Evolutionary conservation across 2,113 vertebrate genomes (phyloP).

Genomic region (Clarias batrachus): DNA sequence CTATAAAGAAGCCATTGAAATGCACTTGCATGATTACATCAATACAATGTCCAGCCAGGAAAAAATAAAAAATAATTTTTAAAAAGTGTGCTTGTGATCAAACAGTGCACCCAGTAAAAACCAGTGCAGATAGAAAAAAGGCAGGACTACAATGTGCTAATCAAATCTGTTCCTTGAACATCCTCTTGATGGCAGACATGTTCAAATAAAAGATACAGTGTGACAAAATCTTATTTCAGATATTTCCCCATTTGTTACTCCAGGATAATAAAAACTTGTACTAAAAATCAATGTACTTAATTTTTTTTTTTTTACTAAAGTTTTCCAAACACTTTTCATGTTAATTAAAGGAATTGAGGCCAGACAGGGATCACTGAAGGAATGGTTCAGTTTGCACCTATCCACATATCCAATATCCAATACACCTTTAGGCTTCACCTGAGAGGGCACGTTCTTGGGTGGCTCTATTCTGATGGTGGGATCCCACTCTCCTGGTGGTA

Average conservation of each 20-base stretch:
- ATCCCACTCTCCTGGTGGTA: slow-evolving; percentile 99
- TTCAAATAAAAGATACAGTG: not conserved
- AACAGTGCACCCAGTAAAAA: not conserved
- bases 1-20: not conserved
- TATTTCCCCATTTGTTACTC: not conserved
- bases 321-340: not conserved
- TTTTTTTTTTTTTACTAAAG: not conserved
- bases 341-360: not conserved
- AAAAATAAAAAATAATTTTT: too few species aligned
- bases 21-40: not conserved
- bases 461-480: slow-evolving; percentile 98
- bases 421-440: slow-evolving; percentile 72
- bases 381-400: not conserved
- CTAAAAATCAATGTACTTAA: not conserved
- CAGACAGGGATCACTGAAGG: not conserved
- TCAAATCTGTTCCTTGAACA: not conserved
- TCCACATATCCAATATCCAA: not conserved
- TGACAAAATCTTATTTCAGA: not conserved
- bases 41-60: too few species aligned
- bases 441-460: slow-evolving; percentile 97
- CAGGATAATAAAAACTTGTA: not conserved
- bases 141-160: not conserved
- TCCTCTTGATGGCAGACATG: not conserved
- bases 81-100: not conserved
- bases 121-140: not conserved